Evolutionary conservation across 2,888 invertebrate species (phyloP).

Genomic region (Arctia plantaginis): DNA sequence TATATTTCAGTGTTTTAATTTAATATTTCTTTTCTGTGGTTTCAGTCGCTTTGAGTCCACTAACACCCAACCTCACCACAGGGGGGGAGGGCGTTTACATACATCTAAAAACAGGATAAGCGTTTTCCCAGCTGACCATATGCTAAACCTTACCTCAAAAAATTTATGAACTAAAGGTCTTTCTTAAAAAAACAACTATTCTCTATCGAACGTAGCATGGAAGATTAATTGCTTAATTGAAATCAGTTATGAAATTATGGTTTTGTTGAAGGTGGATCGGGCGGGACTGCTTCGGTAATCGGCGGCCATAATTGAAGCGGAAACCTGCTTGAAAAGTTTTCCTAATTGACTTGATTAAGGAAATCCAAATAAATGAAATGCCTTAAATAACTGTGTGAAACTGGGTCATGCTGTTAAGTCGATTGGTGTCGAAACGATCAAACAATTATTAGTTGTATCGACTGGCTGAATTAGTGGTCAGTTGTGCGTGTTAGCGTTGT

Average conservation of each 20-base stretch:
- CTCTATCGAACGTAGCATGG: neutral
- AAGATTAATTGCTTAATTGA: neutral
- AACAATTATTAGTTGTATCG: constrained; percentile 50
- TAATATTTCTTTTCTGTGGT: neutral
- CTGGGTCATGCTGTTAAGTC: constrained; percentile 35
- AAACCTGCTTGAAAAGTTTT: neutral
- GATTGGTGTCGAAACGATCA: constrained; percentile 43
- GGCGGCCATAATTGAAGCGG: neutral
- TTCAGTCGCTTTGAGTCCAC: neutral
- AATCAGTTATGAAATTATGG: neutral
- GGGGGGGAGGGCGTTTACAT: neutral
- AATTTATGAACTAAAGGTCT: neutral
- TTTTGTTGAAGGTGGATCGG: neutral
- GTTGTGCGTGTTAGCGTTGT: constrained; percentile 20
- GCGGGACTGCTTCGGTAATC: neutral
- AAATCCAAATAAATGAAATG: constrained; percentile 21
- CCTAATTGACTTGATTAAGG: constrained; percentile 7
- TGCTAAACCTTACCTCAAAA: too few species aligned
- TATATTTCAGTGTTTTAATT: neutral
- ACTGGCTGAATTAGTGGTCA: constrained; percentile 52
- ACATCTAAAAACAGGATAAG: neutral
- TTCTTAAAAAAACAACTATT: neutral
- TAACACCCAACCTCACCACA: neutral
- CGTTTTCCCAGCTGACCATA: neutral
- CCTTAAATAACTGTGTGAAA: constrained; percentile 20